phyloP scores from a whole-genome alignment of 2,113 vertebrate species.

The Synodontis membranacea region DNA sequence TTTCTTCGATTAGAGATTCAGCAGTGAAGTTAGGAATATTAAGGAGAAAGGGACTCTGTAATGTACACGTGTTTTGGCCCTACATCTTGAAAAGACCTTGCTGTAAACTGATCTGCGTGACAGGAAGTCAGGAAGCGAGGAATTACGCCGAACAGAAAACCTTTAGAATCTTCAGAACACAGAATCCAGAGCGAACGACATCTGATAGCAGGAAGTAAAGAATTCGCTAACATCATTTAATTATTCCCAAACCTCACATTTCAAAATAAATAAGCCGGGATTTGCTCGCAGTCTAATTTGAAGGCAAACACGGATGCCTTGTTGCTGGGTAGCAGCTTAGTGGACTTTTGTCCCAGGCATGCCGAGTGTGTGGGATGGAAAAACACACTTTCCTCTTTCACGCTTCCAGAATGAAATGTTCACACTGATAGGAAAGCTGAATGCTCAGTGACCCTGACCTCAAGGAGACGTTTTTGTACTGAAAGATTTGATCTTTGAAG shows the following conservation, averaged over 20 bases:
- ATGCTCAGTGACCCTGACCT: neutral
- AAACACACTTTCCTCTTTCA: neutral
- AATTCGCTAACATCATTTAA: neutral
- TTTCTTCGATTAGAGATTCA: neutral
- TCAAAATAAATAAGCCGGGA: neutral
- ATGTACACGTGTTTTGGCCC: neutral
- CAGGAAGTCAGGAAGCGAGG: neutral
- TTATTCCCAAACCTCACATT: constrained; percentile 17
- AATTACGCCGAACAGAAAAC: neutral
- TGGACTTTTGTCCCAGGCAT: neutral
- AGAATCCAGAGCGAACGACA: neutral
- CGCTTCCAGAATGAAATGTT: neutral
- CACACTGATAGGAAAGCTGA: neutral
- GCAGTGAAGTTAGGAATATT: neutral
- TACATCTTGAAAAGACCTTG: neutral
- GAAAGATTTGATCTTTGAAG: neutral
- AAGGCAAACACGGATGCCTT: neutral
- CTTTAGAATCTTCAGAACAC: neutral
- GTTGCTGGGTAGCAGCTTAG: neutral
- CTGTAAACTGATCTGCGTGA: constrained; percentile 8
- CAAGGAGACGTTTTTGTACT: neutral
- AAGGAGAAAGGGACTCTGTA: neutral
- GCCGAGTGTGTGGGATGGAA: neutral
- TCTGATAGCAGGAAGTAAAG: neutral
- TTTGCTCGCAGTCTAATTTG: neutral